Conservation (phyloP, 2,797 vertebrate genomes). For the Xiphorhynchus erythropygius region DNA sequence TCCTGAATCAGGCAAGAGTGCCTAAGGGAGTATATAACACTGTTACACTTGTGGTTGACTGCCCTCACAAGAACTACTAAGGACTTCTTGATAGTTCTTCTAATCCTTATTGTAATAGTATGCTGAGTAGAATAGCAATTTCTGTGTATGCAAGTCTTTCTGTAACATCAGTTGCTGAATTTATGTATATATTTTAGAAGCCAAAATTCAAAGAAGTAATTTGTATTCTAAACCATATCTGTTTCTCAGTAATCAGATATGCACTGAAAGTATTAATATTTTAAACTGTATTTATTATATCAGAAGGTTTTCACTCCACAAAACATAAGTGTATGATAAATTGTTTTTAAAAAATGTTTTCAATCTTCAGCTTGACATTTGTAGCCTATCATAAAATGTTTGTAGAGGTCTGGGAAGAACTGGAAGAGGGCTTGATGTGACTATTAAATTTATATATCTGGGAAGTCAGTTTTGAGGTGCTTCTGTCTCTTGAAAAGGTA, state of each 20-base stretch:
- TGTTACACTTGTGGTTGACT: not conserved
- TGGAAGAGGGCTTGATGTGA: not conserved
- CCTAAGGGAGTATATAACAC: not conserved
- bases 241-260: not conserved
- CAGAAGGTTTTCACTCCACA: not conserved
- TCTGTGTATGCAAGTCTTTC: not conserved
- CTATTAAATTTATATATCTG: not conserved
- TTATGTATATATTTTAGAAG: not conserved
- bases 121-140: not conserved
- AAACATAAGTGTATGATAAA: not conserved
- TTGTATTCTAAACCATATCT: not conserved
- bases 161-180: not conserved
- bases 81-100: not conserved
- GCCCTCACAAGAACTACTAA: not conserved
- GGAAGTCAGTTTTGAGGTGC: not conserved
- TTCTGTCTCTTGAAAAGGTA: not conserved
- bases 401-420: not conserved
- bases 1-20: not conserved
- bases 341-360: not conserved
- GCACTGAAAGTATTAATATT: not conserved
- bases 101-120: not conserved
- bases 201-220: not conserved
- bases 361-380: not conserved
- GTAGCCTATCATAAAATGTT: not conserved
- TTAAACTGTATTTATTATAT: not conserved